Conservation (phyloP, 2,888 invertebrate species). For the Andrena minutula region DNA sequence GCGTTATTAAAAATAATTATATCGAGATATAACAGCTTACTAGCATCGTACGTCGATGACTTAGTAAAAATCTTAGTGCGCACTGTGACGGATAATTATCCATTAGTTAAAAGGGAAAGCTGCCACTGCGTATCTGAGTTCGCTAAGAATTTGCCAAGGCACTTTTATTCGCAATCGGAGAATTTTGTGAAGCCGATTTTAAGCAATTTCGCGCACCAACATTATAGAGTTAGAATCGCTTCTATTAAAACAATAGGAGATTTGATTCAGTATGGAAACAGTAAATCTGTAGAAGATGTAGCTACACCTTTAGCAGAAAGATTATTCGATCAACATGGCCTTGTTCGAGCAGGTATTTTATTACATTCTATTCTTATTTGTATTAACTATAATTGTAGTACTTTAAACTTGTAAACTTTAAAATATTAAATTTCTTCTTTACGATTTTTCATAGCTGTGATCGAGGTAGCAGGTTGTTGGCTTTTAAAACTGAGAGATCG, state of each 20-base stretch:
- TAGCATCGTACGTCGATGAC: conserved; percentile 91
- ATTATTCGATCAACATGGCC: conserved; percentile 93
- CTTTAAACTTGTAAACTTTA: neutral
- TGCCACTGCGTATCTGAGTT: conserved; percentile 90
- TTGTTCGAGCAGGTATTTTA: conserved; percentile 87
- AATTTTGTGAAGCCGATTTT: conserved; percentile 91
- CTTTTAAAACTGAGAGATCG: conserved; percentile 92
- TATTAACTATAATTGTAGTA: neutral
- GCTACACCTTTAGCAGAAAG: conserved; percentile 94
- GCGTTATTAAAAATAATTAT: conserved; percentile 89
- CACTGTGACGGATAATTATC: conserved; percentile 91
- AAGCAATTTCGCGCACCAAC: conserved; percentile 92
- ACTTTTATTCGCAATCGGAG: conserved; percentile 92
- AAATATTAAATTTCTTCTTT: neutral
- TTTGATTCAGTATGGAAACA: conserved; percentile 89
- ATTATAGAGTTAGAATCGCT: conserved; percentile 91
- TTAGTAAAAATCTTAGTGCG: conserved; percentile 90
- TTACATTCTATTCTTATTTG: conserved; percentile 25
- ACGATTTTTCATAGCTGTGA: conserved; percentile 87
- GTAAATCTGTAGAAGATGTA: conserved; percentile 90
- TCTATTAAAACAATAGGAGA: conserved; percentile 91
- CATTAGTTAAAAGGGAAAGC: conserved; percentile 92
- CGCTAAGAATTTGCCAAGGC: conserved; percentile 88
- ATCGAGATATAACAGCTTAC: conserved; percentile 87
- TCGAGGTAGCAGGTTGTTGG: conserved; percentile 92